These are phyloP conservation scores for Pharmacophagus antenor DNA, from an alignment of 2,888 invertebrate genomes.

Conservation along the genomic window DNA sequence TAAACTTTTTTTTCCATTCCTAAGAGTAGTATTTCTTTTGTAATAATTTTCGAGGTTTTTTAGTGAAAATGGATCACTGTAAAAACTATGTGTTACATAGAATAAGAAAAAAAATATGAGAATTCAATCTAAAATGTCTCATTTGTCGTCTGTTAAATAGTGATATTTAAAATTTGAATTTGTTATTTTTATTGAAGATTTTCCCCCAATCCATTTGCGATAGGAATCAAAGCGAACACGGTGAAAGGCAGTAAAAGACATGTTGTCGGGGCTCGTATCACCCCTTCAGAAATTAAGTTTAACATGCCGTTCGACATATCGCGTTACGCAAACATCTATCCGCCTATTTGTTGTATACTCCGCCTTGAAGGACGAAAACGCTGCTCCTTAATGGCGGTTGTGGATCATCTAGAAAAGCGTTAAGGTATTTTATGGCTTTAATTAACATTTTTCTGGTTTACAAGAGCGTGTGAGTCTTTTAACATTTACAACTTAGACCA, in stretches of 20 bases:
- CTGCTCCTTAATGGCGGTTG: conserved; percentile 50
- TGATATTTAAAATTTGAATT: conserved; percentile 3
- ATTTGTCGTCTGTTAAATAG: background rate
- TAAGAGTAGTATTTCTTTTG: too few species aligned
- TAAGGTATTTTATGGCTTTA: background rate
- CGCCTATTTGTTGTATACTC: conserved; percentile 55
- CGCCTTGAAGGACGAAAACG: conserved; percentile 44
- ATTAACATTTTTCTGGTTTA: conserved; percentile 1
- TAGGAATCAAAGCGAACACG: conserved; percentile 64
- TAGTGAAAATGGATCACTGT: too few species aligned
- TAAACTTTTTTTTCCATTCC: too few species aligned
- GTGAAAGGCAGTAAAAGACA: conserved; percentile 65
- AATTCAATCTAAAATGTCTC: background rate
- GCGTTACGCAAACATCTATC: conserved; percentile 60
- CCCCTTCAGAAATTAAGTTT: conserved; percentile 76
- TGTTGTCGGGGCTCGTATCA: conserved; percentile 49
- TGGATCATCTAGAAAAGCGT: conserved; percentile 32
- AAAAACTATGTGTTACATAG: too few species aligned
- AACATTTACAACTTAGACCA: background rate
- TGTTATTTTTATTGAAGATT: conserved; percentile 1
- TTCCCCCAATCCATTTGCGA: conserved; percentile 41
- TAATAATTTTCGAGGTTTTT: too few species aligned
- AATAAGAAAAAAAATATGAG: too few species aligned
- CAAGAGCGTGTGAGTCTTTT: too few species aligned
- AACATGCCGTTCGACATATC: conserved; percentile 79